Evolutionary conservation across 2,113 vertebrate genomes (phyloP).

Genomic region (Leptobrachium leishanense): DNA sequence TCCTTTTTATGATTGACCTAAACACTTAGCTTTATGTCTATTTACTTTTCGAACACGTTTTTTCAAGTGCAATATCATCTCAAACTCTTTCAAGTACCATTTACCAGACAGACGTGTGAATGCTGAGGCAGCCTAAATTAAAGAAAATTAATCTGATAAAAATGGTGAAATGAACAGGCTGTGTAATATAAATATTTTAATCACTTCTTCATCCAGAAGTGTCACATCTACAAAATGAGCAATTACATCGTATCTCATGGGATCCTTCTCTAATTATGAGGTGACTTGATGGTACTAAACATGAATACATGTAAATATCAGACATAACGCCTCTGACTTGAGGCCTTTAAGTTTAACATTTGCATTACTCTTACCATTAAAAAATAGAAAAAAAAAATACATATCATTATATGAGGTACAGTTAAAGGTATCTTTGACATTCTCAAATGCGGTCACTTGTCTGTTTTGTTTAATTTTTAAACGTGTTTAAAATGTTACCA

Average conservation of each 20-base stretch:
- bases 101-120: slow-evolving; percentile 60
- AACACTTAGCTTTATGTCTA: neutral
- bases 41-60: slow-evolving; percentile 16
- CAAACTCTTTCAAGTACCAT: slow-evolving; percentile 65
- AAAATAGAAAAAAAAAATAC: too few species aligned
- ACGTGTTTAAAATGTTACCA: too few species aligned
- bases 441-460: too few species aligned
- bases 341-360: slow-evolving; percentile 53
- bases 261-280: slow-evolving; percentile 74
- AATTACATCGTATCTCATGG: slow-evolving; percentile 81
- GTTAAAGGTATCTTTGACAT: too few species aligned
- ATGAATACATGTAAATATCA: slow-evolving; percentile 70
- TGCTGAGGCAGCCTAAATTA: slow-evolving; percentile 71
- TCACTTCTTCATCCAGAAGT: slow-evolving; percentile 81
- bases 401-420: too few species aligned
- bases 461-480: too few species aligned
- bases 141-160: slow-evolving; percentile 76
- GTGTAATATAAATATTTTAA: slow-evolving; percentile 89
- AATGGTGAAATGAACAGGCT: slow-evolving; percentile 74
- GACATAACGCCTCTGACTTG: slow-evolving; percentile 58
- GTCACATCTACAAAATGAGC: slow-evolving; percentile 86
- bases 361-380: slow-evolving; percentile 12
- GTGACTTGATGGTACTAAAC: slow-evolving; percentile 59
- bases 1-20: neutral
- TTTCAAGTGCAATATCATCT: slow-evolving; percentile 53